A percentile compares a stretch with the other conserved stretches of the same genome.
Conservation (phyloP, 2,888 invertebrate genomes). For the Euproctis similis region DNA sequence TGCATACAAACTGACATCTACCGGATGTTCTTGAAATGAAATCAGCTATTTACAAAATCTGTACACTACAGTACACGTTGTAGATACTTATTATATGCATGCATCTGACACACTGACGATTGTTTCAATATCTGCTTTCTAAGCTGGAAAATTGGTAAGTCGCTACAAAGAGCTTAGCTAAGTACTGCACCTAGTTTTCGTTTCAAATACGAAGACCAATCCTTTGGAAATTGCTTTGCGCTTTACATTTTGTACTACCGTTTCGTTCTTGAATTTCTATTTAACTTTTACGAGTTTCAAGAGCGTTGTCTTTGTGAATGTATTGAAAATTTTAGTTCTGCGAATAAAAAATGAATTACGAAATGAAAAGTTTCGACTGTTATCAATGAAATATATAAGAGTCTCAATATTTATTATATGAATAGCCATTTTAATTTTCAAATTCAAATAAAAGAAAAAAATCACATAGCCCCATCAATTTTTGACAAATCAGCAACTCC, state of each 20-base stretch:
- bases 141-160: conserved; percentile 13
- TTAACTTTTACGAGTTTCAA: conserved; percentile 26
- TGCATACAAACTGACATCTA: too few species aligned
- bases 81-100: conserved; percentile 5
- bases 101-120: conserved; percentile 20
- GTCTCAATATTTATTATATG: too few species aligned
- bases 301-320: too few species aligned
- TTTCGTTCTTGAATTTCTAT: conserved; percentile 28
- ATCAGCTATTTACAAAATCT: conserved; percentile 19
- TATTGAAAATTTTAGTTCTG: too few species aligned
- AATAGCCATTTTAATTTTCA: too few species aligned
- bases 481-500: too few species aligned
- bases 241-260: conserved; percentile 27
- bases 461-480: too few species aligned
- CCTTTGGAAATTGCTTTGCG: conserved; percentile 30
- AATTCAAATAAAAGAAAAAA: too few species aligned
- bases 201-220: conserved; percentile 27
- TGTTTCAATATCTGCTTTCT: conserved; percentile 15
- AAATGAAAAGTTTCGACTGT: too few species aligned
- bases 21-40: too few species aligned
- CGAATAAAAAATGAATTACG: too few species aligned
- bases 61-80: conserved; percentile 8
- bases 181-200: conserved; percentile 18
- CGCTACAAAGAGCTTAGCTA: conserved; percentile 16
- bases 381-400: too few species aligned